Base-by-base conservation (phyloP, 2,888 invertebrate species). In the Ditylenchus weischeri region DNA sequence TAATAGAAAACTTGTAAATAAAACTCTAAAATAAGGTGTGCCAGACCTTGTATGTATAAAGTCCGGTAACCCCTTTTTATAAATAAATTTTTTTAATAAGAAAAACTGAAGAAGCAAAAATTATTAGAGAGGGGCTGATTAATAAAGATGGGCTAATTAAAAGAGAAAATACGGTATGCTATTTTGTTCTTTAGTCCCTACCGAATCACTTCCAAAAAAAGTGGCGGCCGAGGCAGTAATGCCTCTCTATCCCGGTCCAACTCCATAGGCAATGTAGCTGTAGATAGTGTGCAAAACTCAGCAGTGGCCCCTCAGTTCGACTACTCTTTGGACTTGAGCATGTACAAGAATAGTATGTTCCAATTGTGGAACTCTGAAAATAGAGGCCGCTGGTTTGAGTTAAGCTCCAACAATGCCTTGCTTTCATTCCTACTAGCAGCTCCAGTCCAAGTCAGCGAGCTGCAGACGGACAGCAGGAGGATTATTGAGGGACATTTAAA, bases 401-500 rank as follows among this genome's bases (percentile, higher is more conserved):
- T 92, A 80, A 90, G 88, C 76, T 89, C 89, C 69, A 94, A 90
- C 83, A 98, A 98, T 85, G 90, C 95, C 0, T 84, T 98, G 60
- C 84, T 98, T 15, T 94, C 96, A 83, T 94, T 98, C 82, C 81
- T 87, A 21, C 80, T 87, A 8, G 85, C 86, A 81, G 93, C 94
- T 0, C 92, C 95, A 1, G 94, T 95, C 0, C 90, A 90, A 85
- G 92, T 96, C 62, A 90, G 88, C 75, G 95, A 96, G 83, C 90
- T 92, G 82, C 87, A 93, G 69, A 86, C 94, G 36, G 96, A 98
- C 84, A 95, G 95, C 0, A 89, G 95, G 76, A 92, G 93, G 84
- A 93, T 95, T 82, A 93, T 98, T 0, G 98, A 98, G 82, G 88
- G 90, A 38, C 91, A 92, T 80, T 84, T 98, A 75, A 94, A 95